Conservation (phyloP, 2,797 vertebrate species). For the Neostethus bicornis region DNA sequence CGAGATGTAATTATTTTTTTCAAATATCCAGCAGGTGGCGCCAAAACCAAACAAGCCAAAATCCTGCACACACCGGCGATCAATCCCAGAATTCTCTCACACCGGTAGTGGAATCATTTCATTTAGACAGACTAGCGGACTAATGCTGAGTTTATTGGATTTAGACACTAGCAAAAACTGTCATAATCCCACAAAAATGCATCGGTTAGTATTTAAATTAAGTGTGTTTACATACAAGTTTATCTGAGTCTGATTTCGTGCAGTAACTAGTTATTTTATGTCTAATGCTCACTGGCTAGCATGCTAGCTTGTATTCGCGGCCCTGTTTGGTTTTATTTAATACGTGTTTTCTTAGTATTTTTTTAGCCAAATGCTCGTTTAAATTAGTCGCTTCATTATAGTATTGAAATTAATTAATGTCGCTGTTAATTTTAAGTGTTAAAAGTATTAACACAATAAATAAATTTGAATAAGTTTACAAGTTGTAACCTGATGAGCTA, state of each 20-base stretch:
- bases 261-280: conserved; percentile 50
- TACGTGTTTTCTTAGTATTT: conserved; percentile 30
- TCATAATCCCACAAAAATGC: conserved; percentile 46
- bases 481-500: conserved; percentile 6
- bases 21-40: conserved; percentile 63
- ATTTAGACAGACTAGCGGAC: conserved; percentile 77
- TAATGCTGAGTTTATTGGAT: conserved; percentile 36
- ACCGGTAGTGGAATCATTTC: conserved; percentile 76
- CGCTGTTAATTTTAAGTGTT: too few relatives aligned
- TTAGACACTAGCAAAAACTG: conserved; percentile 12
- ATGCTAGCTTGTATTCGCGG: conserved; percentile 46
- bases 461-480: not conserved
- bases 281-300: conserved; percentile 43
- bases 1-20: fast-evolving
- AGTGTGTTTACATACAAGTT: not conserved
- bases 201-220: conserved; percentile 63
- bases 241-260: not conserved
- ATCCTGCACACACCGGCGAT: too few relatives aligned
- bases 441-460: too few relatives aligned
- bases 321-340: conserved; percentile 37
- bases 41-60: conserved; percentile 47
- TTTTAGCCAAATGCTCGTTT: conserved; percentile 46
- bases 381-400: too few relatives aligned
- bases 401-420: too few relatives aligned
- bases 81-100: conserved; percentile 76